Evolutionary conservation across 23 tunicate genomes (phyloP).

Genomic region (Styela clava): DNA sequence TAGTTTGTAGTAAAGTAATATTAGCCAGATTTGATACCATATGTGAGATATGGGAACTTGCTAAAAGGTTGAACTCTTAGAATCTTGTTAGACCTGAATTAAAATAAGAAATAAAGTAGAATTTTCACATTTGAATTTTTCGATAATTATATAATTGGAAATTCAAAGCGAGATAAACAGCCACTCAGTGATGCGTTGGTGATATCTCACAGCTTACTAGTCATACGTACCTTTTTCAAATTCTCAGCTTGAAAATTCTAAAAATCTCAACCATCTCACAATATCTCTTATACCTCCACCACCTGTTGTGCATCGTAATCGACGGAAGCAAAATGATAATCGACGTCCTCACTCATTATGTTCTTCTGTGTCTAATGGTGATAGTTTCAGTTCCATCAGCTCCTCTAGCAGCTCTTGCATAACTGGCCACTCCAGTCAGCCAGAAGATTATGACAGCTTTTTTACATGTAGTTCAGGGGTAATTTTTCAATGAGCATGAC

Average conservation of each 20-base stretch:
- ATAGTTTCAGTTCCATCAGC: conserved; percentile 15
- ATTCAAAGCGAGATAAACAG: too few species aligned
- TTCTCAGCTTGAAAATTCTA: neutral
- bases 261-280: neutral
- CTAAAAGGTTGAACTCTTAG: too few species aligned
- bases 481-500: neutral
- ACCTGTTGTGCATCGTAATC: neutral
- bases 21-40: too few species aligned
- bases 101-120: too few species aligned
- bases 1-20: too few species aligned
- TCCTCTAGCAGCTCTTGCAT: neutral
- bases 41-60: too few species aligned
- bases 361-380: neutral
- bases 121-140: too few species aligned
- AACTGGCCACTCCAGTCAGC: neutral
- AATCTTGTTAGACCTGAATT: too few species aligned
- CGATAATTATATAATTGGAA: too few species aligned
- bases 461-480: conserved; percentile 9
- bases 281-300: neutral
- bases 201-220: too few species aligned
- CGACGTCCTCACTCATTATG: neutral
- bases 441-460: conserved; percentile 5
- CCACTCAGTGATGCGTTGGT: too few species aligned
- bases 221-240: too few species aligned
- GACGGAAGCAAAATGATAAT: neutral